Evolutionary conservation across 1,140 invertebrate genomes (phyloP).

Genomic region (Hesperophylax magnus): DNA sequence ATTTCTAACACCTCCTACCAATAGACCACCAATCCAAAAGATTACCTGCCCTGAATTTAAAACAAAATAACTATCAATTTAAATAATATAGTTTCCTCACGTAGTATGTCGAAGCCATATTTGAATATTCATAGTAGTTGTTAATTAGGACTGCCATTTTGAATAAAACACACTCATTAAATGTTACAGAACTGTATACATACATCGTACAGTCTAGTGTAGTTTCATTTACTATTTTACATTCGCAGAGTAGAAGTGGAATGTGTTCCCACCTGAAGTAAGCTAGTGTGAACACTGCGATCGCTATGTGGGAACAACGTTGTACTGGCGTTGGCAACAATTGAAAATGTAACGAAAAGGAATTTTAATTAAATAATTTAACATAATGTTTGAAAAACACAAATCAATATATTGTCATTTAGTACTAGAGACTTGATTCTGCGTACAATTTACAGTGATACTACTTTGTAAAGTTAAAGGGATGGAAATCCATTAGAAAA

Average conservation of each 20-base stretch:
- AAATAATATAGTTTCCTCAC: background rate
- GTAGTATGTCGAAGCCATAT: background rate
- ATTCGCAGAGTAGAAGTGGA: background rate
- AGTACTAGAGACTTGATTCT: no score
- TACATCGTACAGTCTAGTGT: background rate
- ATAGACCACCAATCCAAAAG: no score
- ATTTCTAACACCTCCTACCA: no score
- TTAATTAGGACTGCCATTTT: slow-evolving; percentile 2
- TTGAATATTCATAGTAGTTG: slow-evolving; percentile 12
- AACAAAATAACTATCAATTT: no score
- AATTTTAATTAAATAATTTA: background rate
- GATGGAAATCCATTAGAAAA: no score
- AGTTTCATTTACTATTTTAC: slow-evolving; percentile 26
- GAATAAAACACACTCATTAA: slow-evolving; percentile 21
- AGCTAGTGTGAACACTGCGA: slow-evolving; percentile 19
- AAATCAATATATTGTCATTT: no score
- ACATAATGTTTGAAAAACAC: background rate
- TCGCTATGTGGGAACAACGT: slow-evolving; percentile 9
- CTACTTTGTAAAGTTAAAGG: no score
- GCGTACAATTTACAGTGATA: no score
- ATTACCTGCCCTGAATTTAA: no score
- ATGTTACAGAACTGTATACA: background rate
- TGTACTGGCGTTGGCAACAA: background rate
- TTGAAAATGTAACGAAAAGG: background rate
- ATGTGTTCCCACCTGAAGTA: slow-evolving; percentile 9